These are phyloP conservation scores for Pitta sordida DNA, from an alignment of 2,113 vertebrate species.

Conservation along the genomic window DNA sequence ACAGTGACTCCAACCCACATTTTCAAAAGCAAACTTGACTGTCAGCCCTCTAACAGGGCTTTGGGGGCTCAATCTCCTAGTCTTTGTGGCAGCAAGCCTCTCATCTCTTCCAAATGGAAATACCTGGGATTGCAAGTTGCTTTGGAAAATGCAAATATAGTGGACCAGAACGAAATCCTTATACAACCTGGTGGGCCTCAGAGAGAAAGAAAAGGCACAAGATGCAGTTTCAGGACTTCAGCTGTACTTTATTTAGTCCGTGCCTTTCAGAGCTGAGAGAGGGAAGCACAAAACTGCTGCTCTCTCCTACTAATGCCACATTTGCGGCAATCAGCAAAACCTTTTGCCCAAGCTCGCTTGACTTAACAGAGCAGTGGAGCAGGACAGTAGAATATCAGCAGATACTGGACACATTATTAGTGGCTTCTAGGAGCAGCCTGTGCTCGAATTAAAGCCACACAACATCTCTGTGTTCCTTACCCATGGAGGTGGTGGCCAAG, in stretches of 20 bases:
- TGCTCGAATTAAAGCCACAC: not conserved
- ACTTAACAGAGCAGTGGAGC: not conserved
- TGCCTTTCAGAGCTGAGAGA: not conserved
- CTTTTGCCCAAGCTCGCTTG: not conserved
- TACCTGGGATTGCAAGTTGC: not conserved
- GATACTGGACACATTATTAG: not conserved
- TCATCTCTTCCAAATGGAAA: not conserved
- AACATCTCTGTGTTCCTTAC: slow-evolving; percentile 71
- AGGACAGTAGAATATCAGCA: not conserved
- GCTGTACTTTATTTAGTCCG: not conserved
- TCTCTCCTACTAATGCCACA: not conserved
- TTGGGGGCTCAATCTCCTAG: not conserved
- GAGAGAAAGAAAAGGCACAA: not conserved
- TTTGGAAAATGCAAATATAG: not conserved
- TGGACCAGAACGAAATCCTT: not conserved
- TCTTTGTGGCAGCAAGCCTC: not conserved
- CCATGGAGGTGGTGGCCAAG: slow-evolving; percentile 96
- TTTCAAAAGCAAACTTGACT: not conserved
- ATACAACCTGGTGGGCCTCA: not conserved
- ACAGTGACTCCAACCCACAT: not conserved
- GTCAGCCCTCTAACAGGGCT: not conserved
- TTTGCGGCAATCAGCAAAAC: not conserved
- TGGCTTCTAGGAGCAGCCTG: not conserved
- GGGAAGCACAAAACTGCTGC: not conserved
- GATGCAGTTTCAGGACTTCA: not conserved